A percentile compares a stretch with the other conserved stretches of the same genome.
Conservation (phyloP, 1,140 invertebrate genomes). For the Mamestra configurata region DNA sequence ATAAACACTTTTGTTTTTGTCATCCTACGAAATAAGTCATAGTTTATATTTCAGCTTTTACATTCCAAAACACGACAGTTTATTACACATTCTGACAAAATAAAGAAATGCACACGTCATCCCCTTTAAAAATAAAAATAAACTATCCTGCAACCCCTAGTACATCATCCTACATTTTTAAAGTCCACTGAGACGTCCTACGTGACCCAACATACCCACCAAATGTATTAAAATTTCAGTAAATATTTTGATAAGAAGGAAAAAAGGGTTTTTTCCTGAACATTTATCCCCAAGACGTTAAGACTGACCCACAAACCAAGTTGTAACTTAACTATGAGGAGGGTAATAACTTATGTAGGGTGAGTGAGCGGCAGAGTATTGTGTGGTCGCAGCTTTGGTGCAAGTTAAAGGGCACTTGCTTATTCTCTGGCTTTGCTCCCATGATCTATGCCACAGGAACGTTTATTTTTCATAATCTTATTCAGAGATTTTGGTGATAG, state of each 20-base stretch:
- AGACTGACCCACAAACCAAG: constrained; percentile 73
- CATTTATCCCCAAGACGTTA: constrained; percentile 75
- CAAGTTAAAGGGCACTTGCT: constrained; percentile 39
- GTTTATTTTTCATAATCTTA: too few relatives aligned
- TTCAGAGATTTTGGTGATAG: too few relatives aligned
- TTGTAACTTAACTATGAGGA: constrained; percentile 74
- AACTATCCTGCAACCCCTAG: neutral
- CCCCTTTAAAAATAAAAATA: neutral
- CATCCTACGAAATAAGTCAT: too few relatives aligned
- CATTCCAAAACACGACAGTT: neutral
- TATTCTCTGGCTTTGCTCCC: too few relatives aligned
- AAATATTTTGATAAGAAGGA: constrained; percentile 38
- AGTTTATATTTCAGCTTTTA: neutral
- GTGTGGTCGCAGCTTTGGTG: constrained; percentile 50
- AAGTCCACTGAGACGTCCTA: constrained; percentile 10
- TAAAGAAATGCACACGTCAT: constrained; percentile 9
- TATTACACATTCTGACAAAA: neutral
- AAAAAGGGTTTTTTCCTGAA: constrained; percentile 62
- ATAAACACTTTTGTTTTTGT: too few relatives aligned
- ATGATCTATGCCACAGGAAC: too few relatives aligned
- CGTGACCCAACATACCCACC: constrained; percentile 19
- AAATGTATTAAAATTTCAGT: constrained; percentile 48
- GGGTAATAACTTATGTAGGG: constrained; percentile 77
- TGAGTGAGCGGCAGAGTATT: constrained; percentile 66
- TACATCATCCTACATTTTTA: constrained; percentile 16